Conservation (phyloP, 1,140 invertebrate genomes). For the Lineus longissimus region DNA sequence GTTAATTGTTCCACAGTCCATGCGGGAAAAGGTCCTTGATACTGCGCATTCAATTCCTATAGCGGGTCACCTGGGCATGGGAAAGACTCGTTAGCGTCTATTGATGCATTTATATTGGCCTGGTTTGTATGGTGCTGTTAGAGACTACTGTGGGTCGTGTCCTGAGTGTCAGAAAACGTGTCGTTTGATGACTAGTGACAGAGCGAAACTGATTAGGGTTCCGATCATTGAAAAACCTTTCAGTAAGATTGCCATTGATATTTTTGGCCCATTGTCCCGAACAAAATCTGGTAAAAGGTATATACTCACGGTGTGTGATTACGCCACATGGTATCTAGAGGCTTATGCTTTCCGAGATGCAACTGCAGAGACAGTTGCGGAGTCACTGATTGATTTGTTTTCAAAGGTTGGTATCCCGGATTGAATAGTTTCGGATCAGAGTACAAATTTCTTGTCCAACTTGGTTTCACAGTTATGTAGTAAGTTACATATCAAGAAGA, state of each 20-base stretch:
- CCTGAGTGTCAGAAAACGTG: slow-evolving; percentile 23
- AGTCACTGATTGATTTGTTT: slow-evolving; percentile 39
- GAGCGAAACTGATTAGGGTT: slow-evolving; percentile 19
- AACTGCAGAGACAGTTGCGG: slow-evolving; percentile 20
- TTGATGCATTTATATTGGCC: slow-evolving; percentile 25
- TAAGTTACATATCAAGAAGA: slow-evolving; percentile 18
- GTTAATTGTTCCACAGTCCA: too few relatives aligned
- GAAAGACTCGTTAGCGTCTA: too few relatives aligned
- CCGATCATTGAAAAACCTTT: slow-evolving; percentile 25
- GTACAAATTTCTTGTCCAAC: slow-evolving; percentile 23
- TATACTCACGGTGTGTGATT: slow-evolving; percentile 24
- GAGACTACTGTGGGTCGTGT: slow-evolving; percentile 23
- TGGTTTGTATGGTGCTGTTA: slow-evolving; percentile 15
- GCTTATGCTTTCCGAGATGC: slow-evolving; percentile 17
- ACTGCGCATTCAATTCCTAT: too few relatives aligned
- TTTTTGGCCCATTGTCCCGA: slow-evolving; percentile 23
- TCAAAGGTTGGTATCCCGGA: slow-evolving; percentile 47
- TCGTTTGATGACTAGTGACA: slow-evolving; percentile 14
- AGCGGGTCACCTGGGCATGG: too few relatives aligned
- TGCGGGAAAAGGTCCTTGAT: too few relatives aligned
- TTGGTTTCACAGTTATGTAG: slow-evolving; percentile 23
- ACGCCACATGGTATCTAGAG: slow-evolving; percentile 27
- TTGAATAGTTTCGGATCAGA: slow-evolving; percentile 25
- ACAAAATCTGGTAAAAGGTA: too few relatives aligned
- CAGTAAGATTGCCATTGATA: slow-evolving; percentile 24